Evolutionary conservation across 2,797 vertebrate genomes (phyloP).

Genomic region (Heteromormyrus szaboi): DNA sequence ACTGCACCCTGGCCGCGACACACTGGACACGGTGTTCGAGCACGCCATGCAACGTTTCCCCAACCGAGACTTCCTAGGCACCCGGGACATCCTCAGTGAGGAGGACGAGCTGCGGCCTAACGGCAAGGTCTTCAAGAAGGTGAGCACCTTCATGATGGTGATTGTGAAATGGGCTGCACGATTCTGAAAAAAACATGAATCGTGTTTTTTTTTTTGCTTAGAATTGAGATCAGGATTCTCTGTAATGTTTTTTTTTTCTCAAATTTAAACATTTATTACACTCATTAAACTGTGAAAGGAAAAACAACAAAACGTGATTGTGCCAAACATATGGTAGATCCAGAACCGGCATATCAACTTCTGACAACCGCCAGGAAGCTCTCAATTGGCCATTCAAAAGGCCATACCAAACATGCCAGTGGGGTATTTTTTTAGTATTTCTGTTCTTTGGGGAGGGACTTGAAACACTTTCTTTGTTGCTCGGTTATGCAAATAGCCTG

Average conservation of each 20-base stretch:
- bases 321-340: neutral
- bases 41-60: conserved; percentile 68
- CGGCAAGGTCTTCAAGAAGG: conserved; percentile 93
- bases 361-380: neutral
- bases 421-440: neutral
- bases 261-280: neutral
- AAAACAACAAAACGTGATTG: neutral
- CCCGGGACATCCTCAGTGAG: conserved; percentile 80
- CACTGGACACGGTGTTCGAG: conserved; percentile 81
- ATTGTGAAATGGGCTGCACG: neutral
- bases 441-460: neutral
- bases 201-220: neutral
- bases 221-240: neutral
- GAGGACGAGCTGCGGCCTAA: conserved; percentile 84
- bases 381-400: neutral
- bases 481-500: neutral
- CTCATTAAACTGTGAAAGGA: neutral
- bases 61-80: conserved; percentile 75
- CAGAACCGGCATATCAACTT: neutral
- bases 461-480: neutral
- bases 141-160: conserved; percentile 42
- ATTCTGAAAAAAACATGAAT: neutral
- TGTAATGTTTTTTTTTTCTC: neutral
- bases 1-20: conserved; percentile 76
- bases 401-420: neutral